Evolutionary conservation across 2,888 invertebrate genomes (phyloP).

Genomic region (Stenolophus ochropezus): DNA sequence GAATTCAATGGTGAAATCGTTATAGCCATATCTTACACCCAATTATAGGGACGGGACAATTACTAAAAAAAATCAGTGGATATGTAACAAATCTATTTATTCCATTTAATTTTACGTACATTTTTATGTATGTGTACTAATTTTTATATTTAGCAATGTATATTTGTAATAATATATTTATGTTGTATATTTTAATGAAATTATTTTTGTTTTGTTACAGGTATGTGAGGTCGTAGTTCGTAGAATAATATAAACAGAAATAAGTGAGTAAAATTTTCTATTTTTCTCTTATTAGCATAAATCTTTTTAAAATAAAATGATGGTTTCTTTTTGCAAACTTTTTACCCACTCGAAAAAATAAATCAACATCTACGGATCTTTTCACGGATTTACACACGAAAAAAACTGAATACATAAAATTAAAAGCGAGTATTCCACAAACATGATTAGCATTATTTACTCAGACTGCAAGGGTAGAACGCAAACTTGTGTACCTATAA

Average conservation of each 20-base stretch:
- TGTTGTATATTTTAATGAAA: not conserved
- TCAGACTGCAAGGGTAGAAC: not conserved
- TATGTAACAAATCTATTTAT: no score
- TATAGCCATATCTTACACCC: no score
- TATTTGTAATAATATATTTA: not conserved
- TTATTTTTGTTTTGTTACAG: not conserved
- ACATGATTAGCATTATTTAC: constrained; percentile 21
- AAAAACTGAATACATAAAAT: not conserved
- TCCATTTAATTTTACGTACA: no score
- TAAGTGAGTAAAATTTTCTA: not conserved
- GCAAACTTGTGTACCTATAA: not conserved
- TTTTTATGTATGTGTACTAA: no score
- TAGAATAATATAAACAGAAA: not conserved
- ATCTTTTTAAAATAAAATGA: not conserved
- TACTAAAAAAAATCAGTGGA: no score
- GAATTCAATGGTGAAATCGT: no score
- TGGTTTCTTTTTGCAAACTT: not conserved
- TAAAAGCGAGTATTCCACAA: not conserved
- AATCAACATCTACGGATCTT: not conserved
- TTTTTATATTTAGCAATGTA: no score
- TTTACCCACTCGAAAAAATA: not conserved
- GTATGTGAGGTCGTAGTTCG: not conserved
- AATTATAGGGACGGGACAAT: no score
- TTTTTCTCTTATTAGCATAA: not conserved
- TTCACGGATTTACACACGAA: constrained; percentile 3